Evolutionary conservation across 2,797 vertebrate genomes (phyloP).

Genomic region (Darevskia mixta): DNA sequence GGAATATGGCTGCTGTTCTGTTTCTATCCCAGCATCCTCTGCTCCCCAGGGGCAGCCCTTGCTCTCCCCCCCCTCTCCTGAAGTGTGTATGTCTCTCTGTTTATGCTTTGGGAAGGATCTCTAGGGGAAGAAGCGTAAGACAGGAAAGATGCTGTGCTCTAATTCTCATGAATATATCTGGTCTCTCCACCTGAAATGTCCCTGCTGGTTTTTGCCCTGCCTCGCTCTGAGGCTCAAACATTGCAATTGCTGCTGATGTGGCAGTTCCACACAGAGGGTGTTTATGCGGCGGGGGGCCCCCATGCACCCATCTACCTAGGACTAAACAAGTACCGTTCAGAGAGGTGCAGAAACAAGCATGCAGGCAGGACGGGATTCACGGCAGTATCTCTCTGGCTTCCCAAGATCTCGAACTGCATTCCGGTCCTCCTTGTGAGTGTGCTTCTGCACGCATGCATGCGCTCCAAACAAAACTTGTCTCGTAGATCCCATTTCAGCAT

Average conservation of each 20-base stretch:
- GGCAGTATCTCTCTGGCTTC: background rate
- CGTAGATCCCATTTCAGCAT: too few relatives aligned
- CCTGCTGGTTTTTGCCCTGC: background rate
- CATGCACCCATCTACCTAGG: background rate
- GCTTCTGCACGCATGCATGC: too few relatives aligned
- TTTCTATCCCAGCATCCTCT: conserved; percentile 43
- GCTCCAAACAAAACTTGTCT: too few relatives aligned
- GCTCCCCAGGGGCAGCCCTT: conserved; percentile 25
- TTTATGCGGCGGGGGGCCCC: background rate
- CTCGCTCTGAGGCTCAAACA: background rate
- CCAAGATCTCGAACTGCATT: background rate
- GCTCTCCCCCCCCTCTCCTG: background rate
- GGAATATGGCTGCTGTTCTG: conserved; percentile 42
- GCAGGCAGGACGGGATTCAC: background rate
- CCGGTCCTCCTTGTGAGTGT: background rate
- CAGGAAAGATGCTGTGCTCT: conserved; percentile 10
- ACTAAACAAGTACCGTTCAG: too few relatives aligned
- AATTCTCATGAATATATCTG: conserved; percentile 16
- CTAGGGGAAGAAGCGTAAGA: conserved; percentile 17
- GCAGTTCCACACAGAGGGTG: background rate
- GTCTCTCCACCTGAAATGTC: conserved; percentile 2
- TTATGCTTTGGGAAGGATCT: conserved; percentile 31
- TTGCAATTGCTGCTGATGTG: background rate
- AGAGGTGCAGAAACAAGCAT: too few relatives aligned
- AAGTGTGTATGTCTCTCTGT: conserved; percentile 18